Base-by-base conservation (phyloP, 2,888 invertebrate species). In the Aspidiotus rigidus region DNA sequence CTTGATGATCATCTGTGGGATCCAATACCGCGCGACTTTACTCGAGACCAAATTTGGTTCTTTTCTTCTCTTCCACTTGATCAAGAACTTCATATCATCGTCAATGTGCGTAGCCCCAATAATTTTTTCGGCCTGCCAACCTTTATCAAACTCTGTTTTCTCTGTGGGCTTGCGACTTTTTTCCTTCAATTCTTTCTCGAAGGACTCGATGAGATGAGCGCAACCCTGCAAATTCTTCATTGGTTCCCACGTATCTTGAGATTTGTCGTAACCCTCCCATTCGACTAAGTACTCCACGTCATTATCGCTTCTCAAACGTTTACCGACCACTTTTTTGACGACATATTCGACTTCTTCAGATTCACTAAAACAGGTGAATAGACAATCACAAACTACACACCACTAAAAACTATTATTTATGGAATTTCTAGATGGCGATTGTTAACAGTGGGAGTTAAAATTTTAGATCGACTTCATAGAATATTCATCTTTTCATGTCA, bases 61-160 rank as follows among this genome's bases (percentile, higher is more conserved):
- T 75, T 96, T 95, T 0, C 89, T 89, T 74, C 93, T 93, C 73
- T 91, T 90, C 95, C 95, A 97, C 79, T 96, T 96, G 80, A 97
- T 89, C 44, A 96, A 81, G 78, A 96, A 96, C 88, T 94, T 92
- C 3, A 93, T 80, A 77, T 91, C 90, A 0, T 93, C 93, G 72
- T 89, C 90, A 71, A 92, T 90, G 77, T 96, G 94, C 42, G 95
- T 95, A 5, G 95, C 95, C 64, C 95, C 93, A 74, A 93, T 87
- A 72, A 93, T 92, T 79, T 89, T 88, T 73, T 92, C 91, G 1
- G 93, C 89, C 74, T 89, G 87, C 39, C 92, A 77, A 0, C 88
- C 88, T 69, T 90, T 81, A 74, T 91, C 91, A 77, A 93, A 93
- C 0, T 92, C 92, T 69, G 87, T 7, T 56, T 56, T 54, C 10